Evolutionary conservation across 2,113 vertebrate genomes (phyloP), one percentile per base, ranked within the genome.

Genomic region (Egretta garzetta): DNA sequence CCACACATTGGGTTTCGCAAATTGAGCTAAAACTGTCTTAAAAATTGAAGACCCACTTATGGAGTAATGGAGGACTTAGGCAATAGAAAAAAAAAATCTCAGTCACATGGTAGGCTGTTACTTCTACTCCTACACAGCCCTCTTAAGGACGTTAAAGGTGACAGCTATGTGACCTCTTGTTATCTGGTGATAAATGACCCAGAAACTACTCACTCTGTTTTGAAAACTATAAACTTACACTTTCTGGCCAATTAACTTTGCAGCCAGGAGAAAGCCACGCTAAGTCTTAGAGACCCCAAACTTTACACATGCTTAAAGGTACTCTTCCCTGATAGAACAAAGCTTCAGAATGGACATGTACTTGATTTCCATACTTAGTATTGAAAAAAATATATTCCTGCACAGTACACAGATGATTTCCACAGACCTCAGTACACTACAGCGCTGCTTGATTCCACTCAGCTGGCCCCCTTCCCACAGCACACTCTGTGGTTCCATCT

Each of bases 41-140:
- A 91, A 95, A 92, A 82, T 68, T 95, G 88, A 94, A 92, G 92
- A 88, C 37, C 83, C 60, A 75, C 77, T 89, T 79, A 86, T 1
- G 32, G 52, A 89, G 30, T 87, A 95, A 93, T 49, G 45, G 45
- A 91, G 32, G 86, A 86, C 35, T 86, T 41, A 64, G 53, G 74
- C 67, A 94, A 96, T 5, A 83, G 56, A 33, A 52, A 43, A 76
- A 76, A 60, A 67, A 3, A 10, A 30, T 39, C 66, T 50, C 2
- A 1, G 50, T 91, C 70, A 80, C 63, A 68, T 33, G 71, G 43
- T 70, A 28, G 67, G 49, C 70, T 91, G 56, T 53, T 82, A 82
- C 41, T 81, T 94, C 58, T 76, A 55, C 50, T 58, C 75, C 72
- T 72, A 88, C 91, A 81, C 14, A 75, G 45, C 9, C 30, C 32